phyloP scores from a whole-genome alignment of 2,888 invertebrate species.

The Opisthograptis luteolata region DNA sequence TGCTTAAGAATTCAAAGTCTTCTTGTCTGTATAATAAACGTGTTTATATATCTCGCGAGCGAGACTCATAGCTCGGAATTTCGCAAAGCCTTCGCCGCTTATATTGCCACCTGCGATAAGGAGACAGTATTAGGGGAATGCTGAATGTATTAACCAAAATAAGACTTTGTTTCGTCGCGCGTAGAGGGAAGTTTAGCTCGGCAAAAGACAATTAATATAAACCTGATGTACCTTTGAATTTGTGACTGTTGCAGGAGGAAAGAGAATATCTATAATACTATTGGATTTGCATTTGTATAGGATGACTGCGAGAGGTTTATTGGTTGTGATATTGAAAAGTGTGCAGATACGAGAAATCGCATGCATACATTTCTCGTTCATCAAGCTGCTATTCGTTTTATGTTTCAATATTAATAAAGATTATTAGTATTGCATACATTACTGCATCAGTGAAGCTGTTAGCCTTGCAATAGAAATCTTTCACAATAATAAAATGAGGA shows the following conservation, averaged over 20 bases:
- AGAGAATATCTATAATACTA: slow-evolving; percentile 45
- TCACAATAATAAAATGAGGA: no score
- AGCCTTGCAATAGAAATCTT: no score
- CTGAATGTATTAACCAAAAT: slow-evolving; percentile 36
- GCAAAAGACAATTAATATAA: slow-evolving; percentile 48
- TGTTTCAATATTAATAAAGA: background rate
- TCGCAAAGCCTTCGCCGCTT: slow-evolving; percentile 56
- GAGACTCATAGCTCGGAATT: slow-evolving; percentile 53
- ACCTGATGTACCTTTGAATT: slow-evolving; percentile 50
- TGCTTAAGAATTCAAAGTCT: slow-evolving; percentile 39
- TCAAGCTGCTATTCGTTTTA: background rate
- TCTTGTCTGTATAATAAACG: slow-evolving; percentile 53
- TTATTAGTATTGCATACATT: no score
- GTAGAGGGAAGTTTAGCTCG: slow-evolving; percentile 39
- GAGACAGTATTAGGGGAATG: slow-evolving; percentile 51
- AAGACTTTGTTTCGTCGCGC: slow-evolving; percentile 24
- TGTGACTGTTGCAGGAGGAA: slow-evolving; percentile 57
- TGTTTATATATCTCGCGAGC: slow-evolving; percentile 40
- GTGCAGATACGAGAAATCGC: background rate
- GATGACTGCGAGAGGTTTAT: slow-evolving; percentile 15
- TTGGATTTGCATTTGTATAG: slow-evolving; percentile 45
- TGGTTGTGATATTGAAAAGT: slow-evolving; percentile 18
- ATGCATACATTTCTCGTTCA: background rate
- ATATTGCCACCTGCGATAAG: slow-evolving; percentile 66
- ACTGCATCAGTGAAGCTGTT: no score